Conservation (phyloP, 1,140 invertebrate species). For the Ceratosolen fusciceps region DNA sequence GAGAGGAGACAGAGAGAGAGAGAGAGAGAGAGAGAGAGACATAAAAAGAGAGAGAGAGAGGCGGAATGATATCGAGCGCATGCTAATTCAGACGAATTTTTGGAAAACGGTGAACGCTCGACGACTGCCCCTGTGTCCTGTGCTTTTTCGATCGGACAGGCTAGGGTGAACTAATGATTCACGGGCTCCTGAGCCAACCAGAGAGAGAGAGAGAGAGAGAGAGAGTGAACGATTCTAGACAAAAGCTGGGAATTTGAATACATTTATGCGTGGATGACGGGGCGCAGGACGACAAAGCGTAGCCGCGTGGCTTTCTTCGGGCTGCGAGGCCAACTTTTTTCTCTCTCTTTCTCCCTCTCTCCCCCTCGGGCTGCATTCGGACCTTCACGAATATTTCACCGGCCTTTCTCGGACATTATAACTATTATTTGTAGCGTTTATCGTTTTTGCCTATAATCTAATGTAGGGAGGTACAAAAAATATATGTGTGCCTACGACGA, state of each 20-base stretch:
- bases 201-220: constrained; percentile 20
- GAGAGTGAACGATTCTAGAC: constrained; percentile 46
- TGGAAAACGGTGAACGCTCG: constrained; percentile 55
- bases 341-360: too few species aligned
- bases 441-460: constrained; percentile 46
- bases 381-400: constrained; percentile 47
- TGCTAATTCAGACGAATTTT: constrained; percentile 71
- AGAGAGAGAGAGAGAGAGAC: constrained; percentile 7
- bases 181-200: constrained; percentile 28
- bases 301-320: constrained; percentile 34
- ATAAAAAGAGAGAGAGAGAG: background rate
- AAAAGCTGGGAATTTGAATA: constrained; percentile 45
- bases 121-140: constrained; percentile 20
- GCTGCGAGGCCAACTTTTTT: constrained; percentile 38
- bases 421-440: constrained; percentile 50
- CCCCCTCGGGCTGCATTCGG: constrained; percentile 12
- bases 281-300: constrained; percentile 40
- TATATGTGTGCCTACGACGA: background rate
- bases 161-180: constrained; percentile 55
- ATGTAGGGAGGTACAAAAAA: constrained; percentile 27
- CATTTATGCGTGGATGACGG: constrained; percentile 45
- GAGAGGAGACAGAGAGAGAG: too few species aligned
- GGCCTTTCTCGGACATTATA: constrained; percentile 43
- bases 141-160: constrained; percentile 15
- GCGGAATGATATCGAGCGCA: constrained; percentile 43